Evolutionary conservation across 2,888 invertebrate species (phyloP), one percentile per base, ranked within the genome.

Genomic region (Pardosa pseudoannulata): DNA sequence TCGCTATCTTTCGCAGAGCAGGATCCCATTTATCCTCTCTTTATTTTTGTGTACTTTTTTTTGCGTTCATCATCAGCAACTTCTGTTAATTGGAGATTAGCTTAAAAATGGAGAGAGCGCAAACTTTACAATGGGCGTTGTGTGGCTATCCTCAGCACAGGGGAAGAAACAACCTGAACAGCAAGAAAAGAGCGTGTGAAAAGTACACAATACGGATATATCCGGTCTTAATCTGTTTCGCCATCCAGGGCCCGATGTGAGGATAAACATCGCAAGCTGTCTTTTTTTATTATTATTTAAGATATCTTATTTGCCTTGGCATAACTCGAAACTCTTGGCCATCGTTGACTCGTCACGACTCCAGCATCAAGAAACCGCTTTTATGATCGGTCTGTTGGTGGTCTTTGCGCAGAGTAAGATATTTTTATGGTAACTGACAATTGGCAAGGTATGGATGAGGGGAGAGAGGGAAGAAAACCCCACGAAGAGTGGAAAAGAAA

Each of bases 221-320:
- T 70, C 70, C 70, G 28, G 70, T 41, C 70, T 13, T 70, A 70
- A 70, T 41, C 70, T 70, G 41, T 70, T 70, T 32, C 41, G 39
- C 41, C 32, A 70, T 39, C 41, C 28, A 16, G n/a, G 41, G 9
- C 70, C 70, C 39, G 70, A 41, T 70, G 70, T 5, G 7, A 13
- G 70, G 41, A 70, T 70, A 31, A 65, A 65, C 36, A 36, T 36
- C n/a, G n/a, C n/a, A 36, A 5, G 36, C 6, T 50, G 23, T 6
- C 13, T 9, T 19, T 50, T 50, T 50, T 36, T 5, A 5, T 7
- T 19, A 16, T 50, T 50, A 7, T 5, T 9, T 7, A 9, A 36
- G 36, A 36, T 36, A n/a, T 50, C 0, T 50, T 50, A 50, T 50
- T 50, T 19, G n/a, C 6, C 50, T 50, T 50, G n/a, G 16, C 13